These are phyloP conservation scores for Podarcis muralis DNA, from an alignment of 2,113 vertebrate genomes.

Conservation along the genomic window DNA sequence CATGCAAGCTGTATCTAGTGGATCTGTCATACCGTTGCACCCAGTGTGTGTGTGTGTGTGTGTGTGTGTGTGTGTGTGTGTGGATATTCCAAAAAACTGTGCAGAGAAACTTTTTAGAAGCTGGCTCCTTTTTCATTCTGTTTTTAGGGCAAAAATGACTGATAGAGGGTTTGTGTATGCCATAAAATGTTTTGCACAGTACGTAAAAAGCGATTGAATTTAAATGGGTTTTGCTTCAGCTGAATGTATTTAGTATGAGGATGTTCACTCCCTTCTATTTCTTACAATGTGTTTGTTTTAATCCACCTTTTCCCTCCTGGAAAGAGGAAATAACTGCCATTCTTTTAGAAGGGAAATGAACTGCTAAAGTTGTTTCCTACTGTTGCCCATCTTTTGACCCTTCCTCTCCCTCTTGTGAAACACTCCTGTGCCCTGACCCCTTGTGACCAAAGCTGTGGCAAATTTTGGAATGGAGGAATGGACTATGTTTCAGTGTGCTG, in stretches of 20 bases:
- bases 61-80: too few species aligned
- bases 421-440: background rate
- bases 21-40: background rate
- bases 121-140: background rate
- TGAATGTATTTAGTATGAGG: background rate
- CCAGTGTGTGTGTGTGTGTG: too few species aligned
- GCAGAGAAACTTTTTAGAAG: background rate
- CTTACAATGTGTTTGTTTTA: background rate
- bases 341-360: constrained; percentile 58
- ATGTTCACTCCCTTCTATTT: background rate
- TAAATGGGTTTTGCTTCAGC: background rate
- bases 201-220: background rate
- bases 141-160: background rate
- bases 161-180: background rate
- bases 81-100: background rate
- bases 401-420: constrained; percentile 18
- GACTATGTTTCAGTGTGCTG: background rate
- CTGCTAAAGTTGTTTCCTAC: constrained; percentile 20
- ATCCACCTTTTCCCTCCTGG: constrained; percentile 40
- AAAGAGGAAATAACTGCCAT: constrained; percentile 64
- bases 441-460: background rate
- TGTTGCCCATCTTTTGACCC: constrained; percentile 40
- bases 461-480: background rate
- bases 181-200: background rate
- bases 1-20: background rate